Evolutionary conservation across 2,113 vertebrate genomes (phyloP).

Genomic region (Stegostoma tigrinum): DNA sequence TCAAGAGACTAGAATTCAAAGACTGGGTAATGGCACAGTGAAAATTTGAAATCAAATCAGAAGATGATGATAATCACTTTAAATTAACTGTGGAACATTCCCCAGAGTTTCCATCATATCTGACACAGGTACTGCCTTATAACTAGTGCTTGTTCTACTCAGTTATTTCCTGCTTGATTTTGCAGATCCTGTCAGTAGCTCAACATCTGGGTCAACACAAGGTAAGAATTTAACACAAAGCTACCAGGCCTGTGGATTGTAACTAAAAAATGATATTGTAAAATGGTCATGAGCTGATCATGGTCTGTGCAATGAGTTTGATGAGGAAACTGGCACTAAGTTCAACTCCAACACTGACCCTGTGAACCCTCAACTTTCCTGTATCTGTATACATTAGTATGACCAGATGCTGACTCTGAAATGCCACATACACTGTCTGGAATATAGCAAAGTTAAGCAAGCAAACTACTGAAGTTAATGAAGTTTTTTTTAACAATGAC

Average conservation of each 20-base stretch:
- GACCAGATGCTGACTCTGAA: too few species aligned
- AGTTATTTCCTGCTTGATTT: not conserved
- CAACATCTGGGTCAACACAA: not conserved
- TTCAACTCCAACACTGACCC: not conserved
- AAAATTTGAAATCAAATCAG: not conserved
- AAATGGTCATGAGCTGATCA: not conserved
- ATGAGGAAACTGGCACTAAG: not conserved
- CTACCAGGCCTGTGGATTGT: not conserved
- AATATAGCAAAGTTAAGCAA: too few species aligned
- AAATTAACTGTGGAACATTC: not conserved
- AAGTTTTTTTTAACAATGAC: not conserved
- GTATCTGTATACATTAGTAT: not conserved
- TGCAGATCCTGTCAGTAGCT: not conserved
- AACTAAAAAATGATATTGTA: not conserved
- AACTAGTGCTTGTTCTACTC: not conserved
- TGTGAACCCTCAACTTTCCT: not conserved
- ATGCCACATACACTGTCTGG: too few species aligned
- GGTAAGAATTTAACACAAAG: not conserved
- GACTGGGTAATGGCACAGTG: not conserved
- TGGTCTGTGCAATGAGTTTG: not conserved
- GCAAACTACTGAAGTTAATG: too few species aligned
- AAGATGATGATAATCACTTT: not conserved
- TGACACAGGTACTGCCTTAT: not conserved
- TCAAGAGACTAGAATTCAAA: not conserved
- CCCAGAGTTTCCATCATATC: not conserved